Base-by-base conservation (phyloP, 2,113 vertebrate species). In the Stomatorhinus ivindoensis region DNA sequence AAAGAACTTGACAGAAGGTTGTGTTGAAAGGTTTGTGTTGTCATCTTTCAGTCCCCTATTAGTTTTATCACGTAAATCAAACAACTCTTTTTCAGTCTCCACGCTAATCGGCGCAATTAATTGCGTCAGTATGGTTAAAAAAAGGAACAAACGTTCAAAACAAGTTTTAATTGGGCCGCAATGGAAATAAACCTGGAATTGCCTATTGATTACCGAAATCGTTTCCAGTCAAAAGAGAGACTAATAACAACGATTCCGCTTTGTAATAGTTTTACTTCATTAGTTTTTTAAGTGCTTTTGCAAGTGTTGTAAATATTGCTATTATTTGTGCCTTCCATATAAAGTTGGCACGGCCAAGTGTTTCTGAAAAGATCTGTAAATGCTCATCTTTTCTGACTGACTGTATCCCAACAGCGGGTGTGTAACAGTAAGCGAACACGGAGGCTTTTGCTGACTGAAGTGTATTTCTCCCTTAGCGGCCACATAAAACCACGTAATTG, bases 121-220 rank as follows among this genome's bases (percentile, higher is more conserved):
- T 35, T 87, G 84, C 51, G 39, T 83, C 39, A 83, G 80, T 76
- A 9, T 46, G 65, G 35, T 61, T 88, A 61, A 58, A 87, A 44
- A 87, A 80, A 88, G 27, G 86, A 83, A 48, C 42, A 88, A 58
- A 42, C 27, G 51, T 80, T 87, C 53, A 90, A 89, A 86, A 88
- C 85, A 86, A 50, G 85, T 89, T 87, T 89, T 87, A 87, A 90
- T 89, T 89, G 44, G 88, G 89, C 48, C 17, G 50, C 65, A 90
- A 61, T 51, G 48, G 27, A 87, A 89, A 89, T 89, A 19, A 51
- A 87, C 87, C 10, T 17, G 17, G 48, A 48, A 48, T 83, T 82
- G 65, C 87, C 84, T 50, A 82, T 87, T 82, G 85, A 89, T 50
- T 61, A 90, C 27, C 46, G 17, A 89, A 42, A 83, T 27, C n/a